A percentile compares a stretch with the other conserved stretches of the same genome.
Conservation (phyloP, 2,797 vertebrate species). For the Lemur catta region DNA sequence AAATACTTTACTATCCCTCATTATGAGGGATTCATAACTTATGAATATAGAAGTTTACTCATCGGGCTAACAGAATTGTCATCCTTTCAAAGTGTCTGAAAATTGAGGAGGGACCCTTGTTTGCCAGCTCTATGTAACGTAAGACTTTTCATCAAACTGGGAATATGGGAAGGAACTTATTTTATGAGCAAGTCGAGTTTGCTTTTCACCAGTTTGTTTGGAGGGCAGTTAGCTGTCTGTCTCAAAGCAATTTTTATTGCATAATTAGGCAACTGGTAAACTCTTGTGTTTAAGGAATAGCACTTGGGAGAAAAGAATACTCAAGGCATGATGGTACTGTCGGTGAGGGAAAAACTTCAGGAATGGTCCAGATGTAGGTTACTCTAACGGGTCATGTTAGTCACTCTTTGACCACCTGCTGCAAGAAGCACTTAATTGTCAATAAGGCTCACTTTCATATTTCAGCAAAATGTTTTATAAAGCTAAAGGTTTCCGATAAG, state of each 20-base stretch:
- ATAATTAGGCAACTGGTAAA: slow-evolving; percentile 70
- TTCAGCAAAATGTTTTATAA: slow-evolving; percentile 84
- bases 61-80: slow-evolving; percentile 73
- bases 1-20: slow-evolving; percentile 53
- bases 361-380: slow-evolving; percentile 78
- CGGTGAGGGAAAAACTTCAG: slow-evolving; percentile 68
- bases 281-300: slow-evolving; percentile 73
- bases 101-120: slow-evolving; percentile 50
- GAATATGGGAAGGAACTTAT: slow-evolving; percentile 46
- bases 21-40: slow-evolving; percentile 60
- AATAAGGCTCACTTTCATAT: slow-evolving; percentile 85
- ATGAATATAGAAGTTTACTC: slow-evolving; percentile 61
- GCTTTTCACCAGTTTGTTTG: slow-evolving; percentile 60
- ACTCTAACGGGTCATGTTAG: slow-evolving; percentile 64
- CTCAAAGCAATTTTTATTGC: slow-evolving; percentile 69
- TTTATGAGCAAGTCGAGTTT: slow-evolving; percentile 42
- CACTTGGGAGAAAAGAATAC: slow-evolving; percentile 82
- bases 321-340: slow-evolving; percentile 80
- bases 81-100: slow-evolving; percentile 72
- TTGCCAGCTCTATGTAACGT: slow-evolving; percentile 19
- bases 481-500: slow-evolving; percentile 86
- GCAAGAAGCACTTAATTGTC: slow-evolving; percentile 86
- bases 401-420: slow-evolving; percentile 83
- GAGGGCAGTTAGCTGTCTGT: slow-evolving; percentile 57
- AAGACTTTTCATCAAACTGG: slow-evolving; percentile 44